These are phyloP conservation scores for Pollenia griseotomentosa DNA, from an alignment of 2,888 invertebrate species.

Conservation along the genomic window DNA sequence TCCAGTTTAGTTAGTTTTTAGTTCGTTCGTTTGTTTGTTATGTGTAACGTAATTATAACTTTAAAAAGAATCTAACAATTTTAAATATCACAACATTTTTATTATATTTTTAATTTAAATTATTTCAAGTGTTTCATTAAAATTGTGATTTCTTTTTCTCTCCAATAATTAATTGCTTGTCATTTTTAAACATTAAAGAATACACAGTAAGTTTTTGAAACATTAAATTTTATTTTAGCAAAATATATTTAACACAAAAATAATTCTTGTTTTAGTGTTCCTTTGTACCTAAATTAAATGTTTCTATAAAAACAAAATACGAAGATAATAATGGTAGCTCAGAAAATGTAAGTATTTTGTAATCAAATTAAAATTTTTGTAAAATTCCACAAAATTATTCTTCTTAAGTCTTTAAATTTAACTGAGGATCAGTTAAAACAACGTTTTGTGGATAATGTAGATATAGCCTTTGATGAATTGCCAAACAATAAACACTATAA, in stretches of 20 bases:
- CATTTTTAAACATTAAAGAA: slow-evolving; percentile 84
- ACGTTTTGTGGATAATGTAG: slow-evolving; percentile 91
- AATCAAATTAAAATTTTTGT: not conserved
- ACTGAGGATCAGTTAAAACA: slow-evolving; percentile 89
- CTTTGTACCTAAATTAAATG: slow-evolving; percentile 93
- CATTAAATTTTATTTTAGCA: slow-evolving; percentile 25
- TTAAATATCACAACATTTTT: too few species aligned
- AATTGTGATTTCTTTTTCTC: slow-evolving; percentile 20
- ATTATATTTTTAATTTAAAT: not conserved
- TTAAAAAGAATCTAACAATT: too few species aligned
- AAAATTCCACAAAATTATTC: not conserved
- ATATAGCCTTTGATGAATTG: slow-evolving; percentile 95
- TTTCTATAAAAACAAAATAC: slow-evolving; percentile 94
- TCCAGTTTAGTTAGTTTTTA: too few species aligned
- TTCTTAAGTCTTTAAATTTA: slow-evolving; percentile 90
- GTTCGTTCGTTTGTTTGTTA: too few species aligned
- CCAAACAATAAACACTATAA: slow-evolving; percentile 93
- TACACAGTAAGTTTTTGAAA: slow-evolving; percentile 88
- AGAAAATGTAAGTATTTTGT: slow-evolving; percentile 90
- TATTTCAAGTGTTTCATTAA: not conserved
- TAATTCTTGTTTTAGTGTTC: slow-evolving; percentile 89
- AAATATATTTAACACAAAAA: slow-evolving; percentile 77
- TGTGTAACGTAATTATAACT: too few species aligned
- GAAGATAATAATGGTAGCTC: slow-evolving; percentile 94
- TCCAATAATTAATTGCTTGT: slow-evolving; percentile 23